phyloP scores from a whole-genome alignment of 2,888 invertebrate genomes.

The Pristionchus fissidentatus region DNA sequence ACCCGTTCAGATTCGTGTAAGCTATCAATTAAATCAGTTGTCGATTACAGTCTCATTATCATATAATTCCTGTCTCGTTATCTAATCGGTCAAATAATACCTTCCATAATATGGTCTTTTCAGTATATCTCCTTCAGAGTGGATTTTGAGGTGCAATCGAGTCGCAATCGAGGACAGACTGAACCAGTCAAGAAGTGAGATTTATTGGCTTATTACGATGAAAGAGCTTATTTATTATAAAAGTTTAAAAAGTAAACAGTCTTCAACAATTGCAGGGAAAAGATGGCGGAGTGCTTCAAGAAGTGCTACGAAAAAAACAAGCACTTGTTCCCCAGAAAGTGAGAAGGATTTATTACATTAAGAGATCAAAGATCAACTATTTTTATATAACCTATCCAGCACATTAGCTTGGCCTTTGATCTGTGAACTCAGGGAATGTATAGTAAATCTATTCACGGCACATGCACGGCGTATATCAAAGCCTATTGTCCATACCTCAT shows the following conservation, averaged over 20 bases:
- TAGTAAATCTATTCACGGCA: too few species aligned
- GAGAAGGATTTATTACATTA: background rate
- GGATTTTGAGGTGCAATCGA: background rate
- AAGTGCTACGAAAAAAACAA: background rate
- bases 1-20: background rate
- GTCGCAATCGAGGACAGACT: background rate
- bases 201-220: background rate
- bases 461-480: too few species aligned
- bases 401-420: too few species aligned
- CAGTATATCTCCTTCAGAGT: background rate
- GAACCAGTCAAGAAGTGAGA: background rate
- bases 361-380: background rate
- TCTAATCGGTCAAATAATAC: background rate
- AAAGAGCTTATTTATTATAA: background rate
- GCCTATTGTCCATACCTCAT: too few species aligned
- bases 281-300: background rate
- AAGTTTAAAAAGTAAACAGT: background rate
- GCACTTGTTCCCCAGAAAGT: background rate
- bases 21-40: too few species aligned
- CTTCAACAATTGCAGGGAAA: conserved; percentile 3
- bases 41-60: too few species aligned
- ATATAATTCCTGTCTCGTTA: too few species aligned
- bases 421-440: too few species aligned
- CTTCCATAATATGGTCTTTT: background rate
- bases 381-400: background rate